These are phyloP conservation scores for Dreissena rostriformis DNA, from an alignment of 1,140 invertebrate species.

Conservation along the genomic window DNA sequence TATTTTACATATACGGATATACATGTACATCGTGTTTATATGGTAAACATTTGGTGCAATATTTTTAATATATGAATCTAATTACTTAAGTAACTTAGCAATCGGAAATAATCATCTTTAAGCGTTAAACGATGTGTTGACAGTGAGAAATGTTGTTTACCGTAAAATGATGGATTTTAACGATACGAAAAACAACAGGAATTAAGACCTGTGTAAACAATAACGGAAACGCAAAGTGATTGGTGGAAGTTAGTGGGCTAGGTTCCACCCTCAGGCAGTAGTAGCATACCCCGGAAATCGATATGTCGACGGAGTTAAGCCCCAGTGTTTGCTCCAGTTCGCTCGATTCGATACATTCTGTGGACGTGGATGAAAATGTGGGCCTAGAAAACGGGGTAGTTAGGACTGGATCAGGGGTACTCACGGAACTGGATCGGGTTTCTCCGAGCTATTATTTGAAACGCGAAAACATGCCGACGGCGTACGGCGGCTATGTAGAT, in stretches of 20 bases:
- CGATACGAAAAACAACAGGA: too few relatives aligned
- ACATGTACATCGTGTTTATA: too few relatives aligned
- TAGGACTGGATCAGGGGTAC: conserved; percentile 28
- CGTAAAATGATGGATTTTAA: too few relatives aligned
- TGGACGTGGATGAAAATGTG: conserved; percentile 40
- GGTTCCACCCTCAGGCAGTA: conserved; percentile 31
- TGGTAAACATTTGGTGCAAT: too few relatives aligned
- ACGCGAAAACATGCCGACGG: conserved; percentile 48
- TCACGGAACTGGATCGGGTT: conserved; percentile 51
- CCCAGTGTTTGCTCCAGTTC: conserved; percentile 17
- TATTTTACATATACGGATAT: too few relatives aligned
- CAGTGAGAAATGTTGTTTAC: too few relatives aligned
- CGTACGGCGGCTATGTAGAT: conserved; percentile 34
- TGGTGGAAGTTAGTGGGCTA: neutral
- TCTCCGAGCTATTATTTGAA: conserved; percentile 42
- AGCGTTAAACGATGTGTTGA: too few relatives aligned
- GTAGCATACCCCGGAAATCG: neutral
- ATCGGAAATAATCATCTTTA: too few relatives aligned
- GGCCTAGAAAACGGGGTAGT: conserved; percentile 51
- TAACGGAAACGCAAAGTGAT: neutral
- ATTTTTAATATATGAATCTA: too few relatives aligned
- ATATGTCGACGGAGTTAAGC: conserved; percentile 53
- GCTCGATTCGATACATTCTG: conserved; percentile 20
- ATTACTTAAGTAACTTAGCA: too few relatives aligned
- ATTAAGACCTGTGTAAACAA: too few relatives aligned